phyloP scores from a whole-genome alignment of 2,888 invertebrate species.

The Cantharis nigra region DNA sequence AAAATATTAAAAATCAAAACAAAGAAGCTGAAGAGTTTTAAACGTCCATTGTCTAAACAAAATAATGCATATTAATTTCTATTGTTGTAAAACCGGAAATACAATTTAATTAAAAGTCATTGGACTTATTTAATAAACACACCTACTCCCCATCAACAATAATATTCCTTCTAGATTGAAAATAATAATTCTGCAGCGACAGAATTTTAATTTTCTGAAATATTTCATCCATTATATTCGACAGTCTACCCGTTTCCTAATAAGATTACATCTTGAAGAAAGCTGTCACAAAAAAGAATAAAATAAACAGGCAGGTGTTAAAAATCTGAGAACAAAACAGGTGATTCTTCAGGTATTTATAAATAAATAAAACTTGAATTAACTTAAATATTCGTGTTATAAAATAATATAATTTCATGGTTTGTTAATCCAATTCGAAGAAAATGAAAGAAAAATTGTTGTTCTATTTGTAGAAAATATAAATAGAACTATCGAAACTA shows the following conservation, averaged over 20 bases:
- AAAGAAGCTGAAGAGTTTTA: not conserved
- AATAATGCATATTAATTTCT: not conserved
- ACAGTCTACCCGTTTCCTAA: not conserved
- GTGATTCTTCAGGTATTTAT: not conserved
- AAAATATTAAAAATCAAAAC: not conserved
- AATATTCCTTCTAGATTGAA: not conserved
- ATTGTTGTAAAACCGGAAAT: not conserved
- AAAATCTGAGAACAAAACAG: not conserved
- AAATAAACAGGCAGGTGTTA: not conserved
- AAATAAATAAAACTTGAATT: not conserved
- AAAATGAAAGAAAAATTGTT: not conserved
- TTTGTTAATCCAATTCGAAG: not conserved
- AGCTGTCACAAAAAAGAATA: not conserved
- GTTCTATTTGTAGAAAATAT: not conserved
- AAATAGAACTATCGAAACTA: not conserved
- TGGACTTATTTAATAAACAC: not conserved
- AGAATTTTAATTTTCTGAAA: not conserved
- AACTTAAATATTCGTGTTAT: not conserved
- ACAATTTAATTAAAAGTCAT: not conserved
- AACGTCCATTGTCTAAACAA: not conserved
- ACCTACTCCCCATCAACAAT: not conserved
- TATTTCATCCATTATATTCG: not conserved
- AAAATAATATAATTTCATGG: not conserved
- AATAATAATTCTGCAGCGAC: not conserved
- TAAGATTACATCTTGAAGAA: not conserved